A percentile compares a stretch with the other conserved stretches of the same genome.
These are phyloP conservation scores for Melangyna quadrimaculata DNA, from an alignment of 2,888 invertebrate genomes.

Conservation along the genomic window DNA sequence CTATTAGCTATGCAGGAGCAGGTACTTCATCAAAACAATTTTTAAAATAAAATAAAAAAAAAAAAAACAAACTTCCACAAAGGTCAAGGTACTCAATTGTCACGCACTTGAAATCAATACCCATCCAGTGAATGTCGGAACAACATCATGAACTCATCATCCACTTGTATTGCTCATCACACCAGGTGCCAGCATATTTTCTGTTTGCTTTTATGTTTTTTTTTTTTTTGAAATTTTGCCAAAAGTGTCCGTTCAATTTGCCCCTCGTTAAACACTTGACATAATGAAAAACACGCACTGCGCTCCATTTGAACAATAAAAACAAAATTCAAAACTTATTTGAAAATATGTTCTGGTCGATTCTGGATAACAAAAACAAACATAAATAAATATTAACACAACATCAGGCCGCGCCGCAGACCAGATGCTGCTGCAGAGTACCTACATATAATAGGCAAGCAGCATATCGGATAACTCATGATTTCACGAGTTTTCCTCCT, in stretches of 20 bases:
- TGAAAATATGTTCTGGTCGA: slow-evolving; percentile 37
- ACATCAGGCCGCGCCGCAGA: neutral
- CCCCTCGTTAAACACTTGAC: slow-evolving; percentile 46
- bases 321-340: slow-evolving; percentile 14
- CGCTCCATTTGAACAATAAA: neutral
- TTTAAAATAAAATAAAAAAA: neutral
- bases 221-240: slow-evolving; percentile 43
- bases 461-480: slow-evolving; percentile 1
- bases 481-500: slow-evolving; percentile 11
- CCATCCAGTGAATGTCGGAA: neutral
- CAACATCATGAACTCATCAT: slow-evolving; percentile 12
- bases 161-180: slow-evolving; percentile 21
- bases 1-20: neutral
- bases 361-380: slow-evolving; percentile 32
- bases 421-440: neutral
- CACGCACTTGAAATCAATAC: slow-evolving; percentile 47
- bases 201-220: neutral
- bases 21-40: neutral
- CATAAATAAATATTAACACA: slow-evolving; percentile 22
- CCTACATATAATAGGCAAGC: slow-evolving; percentile 28
- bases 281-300: slow-evolving; percentile 44
- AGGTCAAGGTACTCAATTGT: slow-evolving; percentile 45
- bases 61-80: neutral
- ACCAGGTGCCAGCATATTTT: slow-evolving; percentile 29
- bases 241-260: slow-evolving; percentile 37